Conservation (phyloP, 2,113 vertebrate genomes). For the Chitala chitala region DNA sequence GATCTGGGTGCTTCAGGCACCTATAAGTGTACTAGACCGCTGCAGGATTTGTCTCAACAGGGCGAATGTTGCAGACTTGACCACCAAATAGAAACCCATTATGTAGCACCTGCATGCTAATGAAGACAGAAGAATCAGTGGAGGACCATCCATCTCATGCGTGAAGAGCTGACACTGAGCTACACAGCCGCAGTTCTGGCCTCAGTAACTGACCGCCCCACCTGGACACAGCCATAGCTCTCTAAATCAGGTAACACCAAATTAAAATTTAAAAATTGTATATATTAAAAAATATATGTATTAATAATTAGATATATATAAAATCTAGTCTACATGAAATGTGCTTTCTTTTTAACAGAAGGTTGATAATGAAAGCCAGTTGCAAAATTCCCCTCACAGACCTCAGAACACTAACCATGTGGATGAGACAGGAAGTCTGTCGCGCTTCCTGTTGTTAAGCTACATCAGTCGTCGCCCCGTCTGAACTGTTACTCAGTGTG, state of each 20-base stretch:
- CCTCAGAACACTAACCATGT: not conserved
- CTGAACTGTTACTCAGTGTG: not conserved
- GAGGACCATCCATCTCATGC: constrained; percentile 10
- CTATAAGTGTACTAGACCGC: constrained; percentile 43
- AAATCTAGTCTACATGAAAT: not conserved
- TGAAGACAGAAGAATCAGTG: constrained; percentile 13
- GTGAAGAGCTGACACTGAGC: constrained; percentile 40
- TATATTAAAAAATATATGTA: no score
- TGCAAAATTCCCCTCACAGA: not conserved
- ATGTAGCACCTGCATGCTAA: constrained; percentile 44
- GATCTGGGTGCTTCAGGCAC: not conserved
- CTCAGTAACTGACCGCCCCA: constrained; percentile 20
- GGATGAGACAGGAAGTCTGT: not conserved
- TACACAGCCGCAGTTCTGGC: constrained; percentile 33
- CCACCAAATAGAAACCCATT: constrained; percentile 42
- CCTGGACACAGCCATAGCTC: constrained; percentile 16
- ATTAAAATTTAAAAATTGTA: not conserved
- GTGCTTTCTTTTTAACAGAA: not conserved
- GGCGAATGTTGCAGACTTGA: constrained; percentile 34
- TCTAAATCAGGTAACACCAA: constrained; percentile 15
- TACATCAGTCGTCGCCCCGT: no score
- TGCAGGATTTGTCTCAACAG: constrained; percentile 35
- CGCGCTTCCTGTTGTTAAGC: not conserved
- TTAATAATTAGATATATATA: not conserved
- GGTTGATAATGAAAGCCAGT: not conserved